Conservation (phyloP, 2,888 invertebrate species). For the Cecidostiba fungosa region DNA sequence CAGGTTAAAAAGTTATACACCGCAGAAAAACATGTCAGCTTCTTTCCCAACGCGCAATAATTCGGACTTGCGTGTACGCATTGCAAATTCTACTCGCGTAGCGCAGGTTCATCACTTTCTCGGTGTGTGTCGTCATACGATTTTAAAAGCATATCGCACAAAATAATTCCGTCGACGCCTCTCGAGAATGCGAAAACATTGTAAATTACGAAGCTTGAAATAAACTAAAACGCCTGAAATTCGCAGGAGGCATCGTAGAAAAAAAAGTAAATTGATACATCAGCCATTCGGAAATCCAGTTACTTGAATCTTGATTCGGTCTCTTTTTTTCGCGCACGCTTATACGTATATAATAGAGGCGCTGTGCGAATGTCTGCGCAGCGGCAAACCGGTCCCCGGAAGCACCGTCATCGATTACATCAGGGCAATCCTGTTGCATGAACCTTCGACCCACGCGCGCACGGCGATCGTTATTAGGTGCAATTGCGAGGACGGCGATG, state of each 20-base stretch:
- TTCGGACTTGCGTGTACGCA: neutral
- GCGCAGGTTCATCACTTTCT: neutral
- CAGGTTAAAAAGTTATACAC: too few species aligned
- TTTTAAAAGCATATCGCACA: neutral
- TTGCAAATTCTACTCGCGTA: slow-evolving; percentile 1
- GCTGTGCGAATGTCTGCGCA: too few species aligned
- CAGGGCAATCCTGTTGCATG: slow-evolving; percentile 25
- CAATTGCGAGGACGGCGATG: neutral
- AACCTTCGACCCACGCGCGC: slow-evolving; percentile 65
- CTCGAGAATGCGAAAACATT: neutral
- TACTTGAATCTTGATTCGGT: neutral
- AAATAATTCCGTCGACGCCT: neutral
- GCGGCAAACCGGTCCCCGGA: slow-evolving; percentile 42
- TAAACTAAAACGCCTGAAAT: slow-evolving; percentile 1
- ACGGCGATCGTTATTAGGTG: neutral
- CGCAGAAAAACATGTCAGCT: too few species aligned
- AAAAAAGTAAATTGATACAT: neutral
- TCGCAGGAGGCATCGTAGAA: neutral
- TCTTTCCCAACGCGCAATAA: neutral
- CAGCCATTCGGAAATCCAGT: neutral
- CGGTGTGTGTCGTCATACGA: slow-evolving; percentile 2
- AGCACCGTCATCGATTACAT: slow-evolving; percentile 54
- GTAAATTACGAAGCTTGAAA: neutral
- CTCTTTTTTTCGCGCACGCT: neutral
- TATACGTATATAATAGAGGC: too few species aligned